Evolutionary conservation across 2,888 invertebrate species (phyloP).

Genomic region (Amiota minor): DNA sequence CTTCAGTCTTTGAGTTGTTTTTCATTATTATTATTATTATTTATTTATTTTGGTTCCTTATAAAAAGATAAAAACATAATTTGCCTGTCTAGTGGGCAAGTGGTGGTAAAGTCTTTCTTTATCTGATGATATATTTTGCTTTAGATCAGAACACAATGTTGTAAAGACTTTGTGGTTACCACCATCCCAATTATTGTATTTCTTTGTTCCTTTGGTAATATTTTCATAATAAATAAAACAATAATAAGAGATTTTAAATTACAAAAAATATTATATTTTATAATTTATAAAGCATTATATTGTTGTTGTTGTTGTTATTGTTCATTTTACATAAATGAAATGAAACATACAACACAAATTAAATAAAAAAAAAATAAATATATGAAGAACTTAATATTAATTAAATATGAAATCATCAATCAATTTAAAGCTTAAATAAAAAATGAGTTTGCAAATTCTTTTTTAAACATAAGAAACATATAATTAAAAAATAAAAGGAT

Average conservation of each 20-base stretch:
- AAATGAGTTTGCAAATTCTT: too few relatives aligned
- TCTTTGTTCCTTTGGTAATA: too few relatives aligned
- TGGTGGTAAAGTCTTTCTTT: too few relatives aligned
- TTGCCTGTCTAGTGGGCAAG: too few relatives aligned
- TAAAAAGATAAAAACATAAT: too few relatives aligned
- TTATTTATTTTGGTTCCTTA: too few relatives aligned
- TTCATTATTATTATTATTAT: too few relatives aligned
- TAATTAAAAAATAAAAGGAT: not conserved
- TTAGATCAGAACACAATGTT: too few relatives aligned
- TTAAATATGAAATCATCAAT: conserved; percentile 7
- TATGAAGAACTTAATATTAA: not conserved
- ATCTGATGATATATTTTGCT: too few relatives aligned
- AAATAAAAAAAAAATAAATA: conserved; percentile 10
- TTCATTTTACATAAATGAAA: not conserved
- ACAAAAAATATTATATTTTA: conserved; percentile 26
- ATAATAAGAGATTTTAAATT: conserved; percentile 39
- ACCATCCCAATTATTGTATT: too few relatives aligned
- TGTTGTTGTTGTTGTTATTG: too few relatives aligned
- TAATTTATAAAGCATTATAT: conserved; percentile 28
- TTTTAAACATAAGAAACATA: not conserved
- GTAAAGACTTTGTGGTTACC: too few relatives aligned
- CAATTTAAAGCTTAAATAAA: conserved; percentile 14
- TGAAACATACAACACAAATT: not conserved
- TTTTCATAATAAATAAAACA: conserved; percentile 49
- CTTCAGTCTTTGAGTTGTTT: conserved; percentile 51